Evolutionary conservation across 2,113 vertebrate species (phyloP).

Genomic region (Andinoacara biseriatus): DNA sequence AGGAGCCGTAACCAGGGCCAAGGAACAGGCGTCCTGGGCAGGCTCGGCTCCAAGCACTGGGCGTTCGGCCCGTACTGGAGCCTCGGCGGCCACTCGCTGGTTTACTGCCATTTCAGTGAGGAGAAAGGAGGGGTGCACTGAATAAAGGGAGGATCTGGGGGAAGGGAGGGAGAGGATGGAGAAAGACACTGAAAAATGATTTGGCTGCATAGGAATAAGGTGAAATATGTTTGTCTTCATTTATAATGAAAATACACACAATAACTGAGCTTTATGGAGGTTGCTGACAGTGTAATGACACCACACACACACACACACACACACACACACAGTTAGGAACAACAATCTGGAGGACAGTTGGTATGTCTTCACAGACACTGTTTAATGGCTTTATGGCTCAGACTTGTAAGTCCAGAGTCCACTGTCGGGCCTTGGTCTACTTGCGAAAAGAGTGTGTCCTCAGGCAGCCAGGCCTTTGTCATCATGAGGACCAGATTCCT

Average conservation of each 20-base stretch:
- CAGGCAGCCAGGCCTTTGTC: slow-evolving; percentile 27
- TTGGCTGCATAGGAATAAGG: not conserved
- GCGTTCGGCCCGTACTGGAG: slow-evolving; percentile 52
- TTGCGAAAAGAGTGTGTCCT: not conserved
- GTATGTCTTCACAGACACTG: slow-evolving; percentile 4
- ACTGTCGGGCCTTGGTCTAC: not conserved
- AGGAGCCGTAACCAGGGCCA: slow-evolving; percentile 48
- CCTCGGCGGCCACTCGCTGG: slow-evolving; percentile 54
- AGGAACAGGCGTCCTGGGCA: slow-evolving; percentile 55
- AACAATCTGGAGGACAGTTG: not conserved
- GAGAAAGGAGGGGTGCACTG: not conserved
- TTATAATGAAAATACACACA: not conserved
- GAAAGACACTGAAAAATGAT: not conserved
- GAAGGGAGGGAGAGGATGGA: not conserved
- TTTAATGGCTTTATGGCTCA: slow-evolving; percentile 29
- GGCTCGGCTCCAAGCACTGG: slow-evolving; percentile 61
- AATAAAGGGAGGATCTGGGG: not conserved
- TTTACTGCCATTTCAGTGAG: slow-evolving; percentile 43
- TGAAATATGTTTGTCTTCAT: not conserved
- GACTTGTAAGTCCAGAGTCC: slow-evolving; percentile 52
- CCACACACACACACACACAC: not conserved
- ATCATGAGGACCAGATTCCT: not conserved
- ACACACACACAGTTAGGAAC: not conserved
- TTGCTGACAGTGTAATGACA: slow-evolving; percentile 32
- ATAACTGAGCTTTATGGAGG: slow-evolving; percentile 17